Conservation (phyloP, 2,113 vertebrate genomes). For the Sturnus vulgaris region DNA sequence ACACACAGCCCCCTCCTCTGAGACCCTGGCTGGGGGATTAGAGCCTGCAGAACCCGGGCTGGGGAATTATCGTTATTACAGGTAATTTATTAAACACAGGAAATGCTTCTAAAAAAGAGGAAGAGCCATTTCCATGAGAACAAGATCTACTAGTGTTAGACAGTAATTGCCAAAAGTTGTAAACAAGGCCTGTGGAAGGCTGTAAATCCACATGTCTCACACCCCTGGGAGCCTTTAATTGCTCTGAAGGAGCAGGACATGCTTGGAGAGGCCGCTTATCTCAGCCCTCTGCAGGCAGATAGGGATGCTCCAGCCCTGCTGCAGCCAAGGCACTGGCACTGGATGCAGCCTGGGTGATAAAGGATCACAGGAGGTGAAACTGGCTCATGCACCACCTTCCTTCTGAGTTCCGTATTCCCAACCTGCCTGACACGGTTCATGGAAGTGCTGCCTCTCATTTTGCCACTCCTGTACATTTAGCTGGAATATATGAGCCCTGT, state of each 20-base stretch:
- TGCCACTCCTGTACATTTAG: conserved; percentile 15
- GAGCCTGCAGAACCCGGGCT: background rate
- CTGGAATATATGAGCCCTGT: background rate
- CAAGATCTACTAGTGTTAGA: conserved; percentile 8
- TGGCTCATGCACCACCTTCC: background rate
- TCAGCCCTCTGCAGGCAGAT: background rate
- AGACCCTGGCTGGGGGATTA: background rate
- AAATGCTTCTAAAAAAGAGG: background rate
- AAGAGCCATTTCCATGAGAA: conserved; percentile 36
- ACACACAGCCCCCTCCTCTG: background rate
- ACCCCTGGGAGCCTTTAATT: background rate
- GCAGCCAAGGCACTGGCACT: background rate
- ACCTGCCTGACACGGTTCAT: background rate
- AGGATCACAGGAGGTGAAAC: background rate
- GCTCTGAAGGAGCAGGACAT: background rate
- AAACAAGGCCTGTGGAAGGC: conserved; percentile 25
- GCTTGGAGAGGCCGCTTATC: background rate
- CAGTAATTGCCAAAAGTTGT: conserved; percentile 24
- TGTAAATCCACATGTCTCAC: conserved; percentile 33
- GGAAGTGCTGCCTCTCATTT: background rate
- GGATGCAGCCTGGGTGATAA: background rate
- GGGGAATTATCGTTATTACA: background rate
- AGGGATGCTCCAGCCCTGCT: background rate
- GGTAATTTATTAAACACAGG: conserved; percentile 38
- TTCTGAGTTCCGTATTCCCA: background rate